Conservation (phyloP, 1,140 invertebrate genomes). For the Ctenoplectra terminalis region DNA sequence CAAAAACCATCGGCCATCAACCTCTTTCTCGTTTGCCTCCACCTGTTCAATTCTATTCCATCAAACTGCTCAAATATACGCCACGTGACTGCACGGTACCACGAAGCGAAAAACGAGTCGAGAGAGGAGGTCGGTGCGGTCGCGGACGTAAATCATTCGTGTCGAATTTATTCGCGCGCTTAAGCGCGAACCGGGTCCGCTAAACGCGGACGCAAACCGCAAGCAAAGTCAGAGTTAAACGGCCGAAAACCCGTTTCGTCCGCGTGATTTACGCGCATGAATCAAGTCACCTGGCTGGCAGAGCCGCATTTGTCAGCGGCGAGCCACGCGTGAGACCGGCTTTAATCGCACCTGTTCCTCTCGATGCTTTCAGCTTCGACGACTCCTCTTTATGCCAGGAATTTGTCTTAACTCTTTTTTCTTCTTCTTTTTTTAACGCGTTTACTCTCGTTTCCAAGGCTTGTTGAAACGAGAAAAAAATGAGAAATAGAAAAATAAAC, state of each 20-base stretch:
- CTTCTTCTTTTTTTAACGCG: no score
- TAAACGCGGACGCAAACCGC: slow-evolving; percentile 57
- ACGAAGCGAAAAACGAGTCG: slow-evolving; percentile 6
- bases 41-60: background rate
- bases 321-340: slow-evolving; percentile 27
- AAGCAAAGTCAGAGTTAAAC: slow-evolving; percentile 47
- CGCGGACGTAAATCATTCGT: slow-evolving; percentile 31
- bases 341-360: slow-evolving; percentile 25
- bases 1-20: background rate
- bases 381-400: no score
- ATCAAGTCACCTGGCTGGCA: slow-evolving; percentile 65
- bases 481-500: no score
- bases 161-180: slow-evolving; percentile 57
- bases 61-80: background rate
- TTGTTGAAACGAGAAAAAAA: no score
- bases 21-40: background rate
- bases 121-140: background rate
- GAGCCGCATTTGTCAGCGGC: no score
- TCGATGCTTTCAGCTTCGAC: no score
- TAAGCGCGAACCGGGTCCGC: no score
- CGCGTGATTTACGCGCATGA: slow-evolving; percentile 68
- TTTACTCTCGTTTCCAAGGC: no score
- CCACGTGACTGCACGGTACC: background rate
- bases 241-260: slow-evolving; percentile 58
- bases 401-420: no score